These are phyloP conservation scores for Tapirus terrestris DNA, from an alignment of 2,113 vertebrate genomes.

Conservation along the genomic window DNA sequence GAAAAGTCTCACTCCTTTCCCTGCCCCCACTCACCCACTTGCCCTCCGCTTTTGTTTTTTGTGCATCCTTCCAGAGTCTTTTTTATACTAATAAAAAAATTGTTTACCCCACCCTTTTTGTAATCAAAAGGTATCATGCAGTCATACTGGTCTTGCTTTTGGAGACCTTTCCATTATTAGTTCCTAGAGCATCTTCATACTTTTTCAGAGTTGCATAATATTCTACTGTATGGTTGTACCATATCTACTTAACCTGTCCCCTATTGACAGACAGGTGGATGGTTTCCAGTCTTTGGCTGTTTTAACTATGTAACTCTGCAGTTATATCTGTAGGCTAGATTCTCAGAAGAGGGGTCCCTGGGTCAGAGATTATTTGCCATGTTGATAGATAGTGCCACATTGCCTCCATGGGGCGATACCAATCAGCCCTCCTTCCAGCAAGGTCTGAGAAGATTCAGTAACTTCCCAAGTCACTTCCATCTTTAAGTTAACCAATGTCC, in stretches of 20 bases:
- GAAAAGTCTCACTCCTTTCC: background rate
- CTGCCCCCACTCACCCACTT: background rate
- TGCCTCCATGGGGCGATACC: background rate
- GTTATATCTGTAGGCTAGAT: background rate
- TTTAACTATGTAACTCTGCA: background rate
- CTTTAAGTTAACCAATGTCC: background rate
- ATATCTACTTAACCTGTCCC: background rate
- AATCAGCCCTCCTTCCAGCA: too few species aligned
- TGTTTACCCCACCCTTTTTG: background rate
- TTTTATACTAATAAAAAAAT: background rate
- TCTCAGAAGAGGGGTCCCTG: background rate
- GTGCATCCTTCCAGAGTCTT: background rate
- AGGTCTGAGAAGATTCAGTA: background rate
- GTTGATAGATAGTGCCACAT: background rate
- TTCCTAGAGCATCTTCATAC: background rate
- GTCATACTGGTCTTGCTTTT: background rate
- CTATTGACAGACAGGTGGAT: background rate
- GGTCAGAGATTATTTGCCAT: background rate
- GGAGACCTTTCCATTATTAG: background rate
- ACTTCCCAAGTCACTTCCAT: background rate
- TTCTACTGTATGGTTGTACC: background rate
- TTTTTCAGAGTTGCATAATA: background rate
- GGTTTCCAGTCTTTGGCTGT: conserved; percentile 36
- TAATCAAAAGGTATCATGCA: background rate
- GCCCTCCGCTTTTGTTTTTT: background rate